Evolutionary conservation across 2,888 invertebrate genomes (phyloP), one percentile per base, ranked within the genome.

Genomic region (Physocephala rufipes): DNA sequence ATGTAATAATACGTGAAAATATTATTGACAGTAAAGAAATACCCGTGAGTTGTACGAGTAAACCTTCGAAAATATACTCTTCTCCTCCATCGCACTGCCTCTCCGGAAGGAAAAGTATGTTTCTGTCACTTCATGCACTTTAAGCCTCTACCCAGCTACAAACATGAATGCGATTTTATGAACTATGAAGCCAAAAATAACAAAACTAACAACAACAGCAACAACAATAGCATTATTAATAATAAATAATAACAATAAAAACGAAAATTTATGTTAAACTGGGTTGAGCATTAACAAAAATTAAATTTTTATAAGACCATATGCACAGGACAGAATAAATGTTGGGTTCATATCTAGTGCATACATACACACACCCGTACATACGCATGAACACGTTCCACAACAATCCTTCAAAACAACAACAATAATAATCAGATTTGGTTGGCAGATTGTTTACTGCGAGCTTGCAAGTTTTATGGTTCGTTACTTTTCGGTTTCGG

Each of bases 241-340:
- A n/a, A 15, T 21, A 43, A n/a, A 21, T 47, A 26, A 15, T 24
- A 45, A 47, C 19, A 36, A 30, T 13, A 62, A 30, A 36, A 21
- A 3, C 55, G 26, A 16, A 55, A n/a, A 55, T 66, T 66, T 66
- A 53, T 24, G 66, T 28, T 16, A 30, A 66, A 53, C 53, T 66
- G 51, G 66, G 66, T 53, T 66, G 53, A 49, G 51, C 65, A 65
- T 26, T 16, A 47, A 51, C 49, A 30, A 53, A 12, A 36, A 53
- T n/a, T 30, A 19, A 24, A 47, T 7, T n/a, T n/a, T n/a, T 13
- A n/a, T 43, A 1, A 19, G 4, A 58, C 21, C 15, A 12, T 13
- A 28, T 15, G 58, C 58, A 15, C 12, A 19, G 49, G 30, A 12
- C 26, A 45, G 45, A 21, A 15, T 28, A 5, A 24, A 36, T 51